Evolutionary conservation across 2,797 vertebrate species (phyloP).

Genomic region (Micrastur ruficollis): DNA sequence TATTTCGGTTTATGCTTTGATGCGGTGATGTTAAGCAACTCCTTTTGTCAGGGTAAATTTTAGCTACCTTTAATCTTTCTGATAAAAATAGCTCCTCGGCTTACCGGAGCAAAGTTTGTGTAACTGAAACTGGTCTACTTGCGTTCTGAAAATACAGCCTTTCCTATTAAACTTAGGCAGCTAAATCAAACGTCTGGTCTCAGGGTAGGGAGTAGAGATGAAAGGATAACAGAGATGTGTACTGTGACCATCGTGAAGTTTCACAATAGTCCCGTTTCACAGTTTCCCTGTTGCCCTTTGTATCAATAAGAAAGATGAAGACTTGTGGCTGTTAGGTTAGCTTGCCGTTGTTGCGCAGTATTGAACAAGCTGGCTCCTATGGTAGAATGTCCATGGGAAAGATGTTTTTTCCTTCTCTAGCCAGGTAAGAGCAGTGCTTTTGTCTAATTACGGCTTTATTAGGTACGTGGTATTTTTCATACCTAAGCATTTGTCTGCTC

Average conservation of each 20-base stretch:
- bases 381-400: background rate
- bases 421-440: conserved; percentile 21
- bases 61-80: conserved; percentile 49
- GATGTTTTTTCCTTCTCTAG: background rate
- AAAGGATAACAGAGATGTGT: background rate
- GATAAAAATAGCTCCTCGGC: conserved; percentile 38
- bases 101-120: background rate
- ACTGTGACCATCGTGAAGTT: background rate
- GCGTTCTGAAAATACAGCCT: background rate
- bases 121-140: background rate
- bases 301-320: background rate
- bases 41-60: conserved; percentile 41
- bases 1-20: background rate
- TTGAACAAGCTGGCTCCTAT: background rate
- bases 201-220: background rate
- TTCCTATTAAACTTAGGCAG: background rate
- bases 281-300: background rate
- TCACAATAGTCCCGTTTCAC: background rate
- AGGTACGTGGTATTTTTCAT: background rate
- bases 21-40: conserved; percentile 18
- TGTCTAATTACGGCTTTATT: background rate
- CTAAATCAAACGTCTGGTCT: background rate
- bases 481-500: background rate
- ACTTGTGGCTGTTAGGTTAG: background rate
- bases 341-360: background rate